These are phyloP conservation scores for Caenorhabditis elegans DNA, from an alignment of 1,140 invertebrate genomes.

Conservation along the genomic window WBcel235 BX284603.4:6365001-6365500, in stretches of 20 bases:
- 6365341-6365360: background rate
- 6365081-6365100: conserved; percentile 45
- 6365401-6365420: background rate
- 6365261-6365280: conserved; percentile 37
- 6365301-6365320: conserved; percentile 49
- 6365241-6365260: conserved; percentile 43
- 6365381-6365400: background rate
- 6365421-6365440: background rate
- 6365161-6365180: background rate
- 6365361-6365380: background rate
- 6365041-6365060: conserved; percentile 41
- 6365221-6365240: too few species aligned
- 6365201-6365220: too few species aligned
- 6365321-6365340: background rate
- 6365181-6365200: too few species aligned
- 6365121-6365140: conserved; percentile 47
- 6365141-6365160: conserved; percentile 16
- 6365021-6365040: conserved; percentile 39
- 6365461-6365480: background rate
- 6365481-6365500: too few species aligned
- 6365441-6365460: background rate
- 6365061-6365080: conserved; percentile 21
- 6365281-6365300: conserved; percentile 42
- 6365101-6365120: conserved; percentile 35
- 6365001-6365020: conserved; percentile 79